A percentile compares a stretch with the other conserved stretches of the same genome.
Evolutionary conservation across 2,113 vertebrate species (phyloP).

Genomic region (Dipodomys merriami): DNA sequence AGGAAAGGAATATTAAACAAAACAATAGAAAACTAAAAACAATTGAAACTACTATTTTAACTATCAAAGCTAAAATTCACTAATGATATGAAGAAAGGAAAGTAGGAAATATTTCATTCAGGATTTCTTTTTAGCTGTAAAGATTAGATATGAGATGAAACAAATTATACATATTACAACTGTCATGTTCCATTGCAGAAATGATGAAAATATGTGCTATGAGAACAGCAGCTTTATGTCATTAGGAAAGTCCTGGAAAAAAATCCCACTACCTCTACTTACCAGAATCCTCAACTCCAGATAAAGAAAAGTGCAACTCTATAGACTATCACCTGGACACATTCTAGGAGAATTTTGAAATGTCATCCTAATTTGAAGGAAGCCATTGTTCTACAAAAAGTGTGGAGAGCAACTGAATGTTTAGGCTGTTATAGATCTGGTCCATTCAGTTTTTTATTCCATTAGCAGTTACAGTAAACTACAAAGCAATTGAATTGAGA

Average conservation of each 20-base stretch:
- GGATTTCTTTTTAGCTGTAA: neutral
- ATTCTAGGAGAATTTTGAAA: neutral
- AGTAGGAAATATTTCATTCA: neutral
- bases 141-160: neutral
- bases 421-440: neutral
- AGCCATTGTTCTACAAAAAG: neutral
- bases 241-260: neutral
- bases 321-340: neutral
- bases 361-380: neutral
- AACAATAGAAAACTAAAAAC: neutral
- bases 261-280: neutral
- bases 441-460: neutral
- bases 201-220: neutral
- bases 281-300: neutral
- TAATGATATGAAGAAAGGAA: neutral
- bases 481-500: neutral
- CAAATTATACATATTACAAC: neutral
- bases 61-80: neutral
- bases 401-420: neutral
- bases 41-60: neutral
- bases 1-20: neutral
- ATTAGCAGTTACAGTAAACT: neutral
- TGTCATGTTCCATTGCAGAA: neutral
- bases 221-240: neutral
- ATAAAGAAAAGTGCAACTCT: neutral